Evolutionary conservation across 2,888 invertebrate species (phyloP).

Genomic region (Laspeyria flexula): DNA sequence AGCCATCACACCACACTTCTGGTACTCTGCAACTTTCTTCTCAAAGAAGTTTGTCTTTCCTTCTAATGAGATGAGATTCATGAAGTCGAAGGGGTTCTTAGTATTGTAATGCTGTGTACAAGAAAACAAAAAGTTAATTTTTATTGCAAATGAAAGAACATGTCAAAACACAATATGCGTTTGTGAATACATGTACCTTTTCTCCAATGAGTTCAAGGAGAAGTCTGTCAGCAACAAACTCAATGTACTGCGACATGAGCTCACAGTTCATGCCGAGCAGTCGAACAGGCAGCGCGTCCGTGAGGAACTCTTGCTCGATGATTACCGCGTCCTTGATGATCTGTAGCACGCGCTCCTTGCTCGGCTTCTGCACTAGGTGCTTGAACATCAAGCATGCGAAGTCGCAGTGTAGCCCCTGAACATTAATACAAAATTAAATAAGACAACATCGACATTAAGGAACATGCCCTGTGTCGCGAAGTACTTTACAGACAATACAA

Average conservation of each 20-base stretch:
- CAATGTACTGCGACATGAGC: conserved; percentile 98
- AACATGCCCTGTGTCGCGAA: no score
- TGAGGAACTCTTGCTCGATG: conserved; percentile 99
- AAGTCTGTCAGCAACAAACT: conserved; percentile 98
- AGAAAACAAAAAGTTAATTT: conserved; percentile 12
- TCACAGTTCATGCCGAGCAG: conserved; percentile 99
- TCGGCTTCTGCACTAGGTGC: conserved; percentile 95
- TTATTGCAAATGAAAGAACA: not conserved
- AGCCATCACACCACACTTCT: conserved; percentile 96
- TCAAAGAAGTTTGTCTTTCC: conserved; percentile 99
- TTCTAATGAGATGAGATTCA: conserved; percentile 99
- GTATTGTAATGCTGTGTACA: conserved; percentile 91
- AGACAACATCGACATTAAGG: not conserved
- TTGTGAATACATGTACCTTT: conserved; percentile 86
- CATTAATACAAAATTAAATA: not conserved
- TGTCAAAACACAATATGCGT: not conserved
- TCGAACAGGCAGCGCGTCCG: conserved; percentile 96
- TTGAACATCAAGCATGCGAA: conserved; percentile 99
- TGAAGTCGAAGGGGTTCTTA: conserved; percentile 99
- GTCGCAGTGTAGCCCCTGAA: conserved; percentile 97
- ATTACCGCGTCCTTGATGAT: conserved; percentile 97
- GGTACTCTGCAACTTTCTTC: conserved; percentile 99
- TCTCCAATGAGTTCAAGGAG: conserved; percentile 94
- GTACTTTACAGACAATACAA: not conserved
- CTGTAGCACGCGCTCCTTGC: conserved; percentile 89